A percentile compares a stretch with the other conserved stretches of the same genome.
Evolutionary conservation across 2,888 invertebrate species (phyloP).

Genomic region (Lochmaea crataegi): DNA sequence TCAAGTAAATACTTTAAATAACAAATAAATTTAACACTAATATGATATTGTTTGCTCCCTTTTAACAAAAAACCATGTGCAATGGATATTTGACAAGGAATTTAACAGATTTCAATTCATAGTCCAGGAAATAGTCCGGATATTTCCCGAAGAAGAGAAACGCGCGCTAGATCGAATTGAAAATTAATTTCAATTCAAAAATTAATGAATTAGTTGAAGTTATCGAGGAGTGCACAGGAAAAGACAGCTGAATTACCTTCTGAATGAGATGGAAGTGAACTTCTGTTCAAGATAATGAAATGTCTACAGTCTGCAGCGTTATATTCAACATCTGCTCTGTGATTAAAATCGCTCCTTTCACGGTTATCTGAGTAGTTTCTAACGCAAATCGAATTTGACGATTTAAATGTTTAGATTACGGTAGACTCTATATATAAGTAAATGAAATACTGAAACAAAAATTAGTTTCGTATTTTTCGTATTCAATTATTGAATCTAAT

Average conservation of each 20-base stretch:
- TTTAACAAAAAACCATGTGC: background rate
- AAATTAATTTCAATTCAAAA: slow-evolving; percentile 22
- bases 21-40: too few species aligned
- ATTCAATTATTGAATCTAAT: too few species aligned
- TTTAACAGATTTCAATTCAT: background rate
- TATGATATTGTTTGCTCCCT: too few species aligned
- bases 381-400: slow-evolving; percentile 50
- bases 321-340: slow-evolving; percentile 51
- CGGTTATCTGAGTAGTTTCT: slow-evolving; percentile 50
- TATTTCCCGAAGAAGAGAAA: background rate
- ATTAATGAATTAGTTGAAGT: slow-evolving; percentile 34
- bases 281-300: slow-evolving; percentile 51
- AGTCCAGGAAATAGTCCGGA: too few species aligned
- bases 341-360: slow-evolving; percentile 50
- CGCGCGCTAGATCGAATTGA: slow-evolving; percentile 4
- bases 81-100: background rate
- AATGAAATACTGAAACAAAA: background rate
- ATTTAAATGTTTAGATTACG: slow-evolving; percentile 52
- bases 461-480: background rate
- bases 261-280: slow-evolving; percentile 32
- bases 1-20: too few species aligned
- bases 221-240: slow-evolving; percentile 28
- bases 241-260: slow-evolving; percentile 33
- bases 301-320: slow-evolving; percentile 48
- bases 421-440: slow-evolving; percentile 32